Conservation (phyloP, 2,797 vertebrate genomes). For the Acropternis orthonyx region DNA sequence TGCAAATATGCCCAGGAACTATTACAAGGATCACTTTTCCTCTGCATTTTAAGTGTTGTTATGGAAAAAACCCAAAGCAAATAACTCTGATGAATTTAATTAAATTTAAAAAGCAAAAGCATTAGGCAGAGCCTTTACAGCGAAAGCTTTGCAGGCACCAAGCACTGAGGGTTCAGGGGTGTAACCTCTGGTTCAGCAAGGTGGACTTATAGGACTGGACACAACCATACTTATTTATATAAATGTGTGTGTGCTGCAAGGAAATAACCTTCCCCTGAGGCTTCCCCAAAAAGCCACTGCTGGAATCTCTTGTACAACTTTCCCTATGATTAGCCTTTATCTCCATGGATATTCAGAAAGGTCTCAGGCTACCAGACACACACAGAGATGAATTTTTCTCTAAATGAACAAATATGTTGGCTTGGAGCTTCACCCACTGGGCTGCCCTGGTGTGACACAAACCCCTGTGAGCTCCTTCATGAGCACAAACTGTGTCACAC, state of each 20-base stretch:
- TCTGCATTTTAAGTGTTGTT: background rate
- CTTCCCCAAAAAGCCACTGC: background rate
- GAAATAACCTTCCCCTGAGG: background rate
- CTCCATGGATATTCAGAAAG: background rate
- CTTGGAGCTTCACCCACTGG: background rate
- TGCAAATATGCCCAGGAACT: background rate
- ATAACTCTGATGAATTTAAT: background rate
- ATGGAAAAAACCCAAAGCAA: background rate
- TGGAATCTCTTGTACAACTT: background rate
- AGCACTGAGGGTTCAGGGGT: background rate
- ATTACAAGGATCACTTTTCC: background rate
- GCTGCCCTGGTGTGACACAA: background rate
- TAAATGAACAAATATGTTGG: accelerated
- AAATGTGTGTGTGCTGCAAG: background rate
- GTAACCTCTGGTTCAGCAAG: background rate
- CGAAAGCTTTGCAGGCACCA: background rate
- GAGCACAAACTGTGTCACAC: accelerated
- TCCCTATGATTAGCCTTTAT: background rate
- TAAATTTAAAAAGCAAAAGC: background rate
- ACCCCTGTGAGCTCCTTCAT: background rate
- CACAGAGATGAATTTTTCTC: background rate
- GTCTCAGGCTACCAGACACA: background rate
- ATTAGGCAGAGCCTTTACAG: background rate
- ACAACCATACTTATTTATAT: background rate
- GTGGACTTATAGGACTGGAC: background rate